Percentiles rank a stretch among this genome's conserved stretches.
Evolutionary conservation across 1,140 invertebrate genomes (phyloP).

Genomic region (Neodiprion virginianus): DNA sequence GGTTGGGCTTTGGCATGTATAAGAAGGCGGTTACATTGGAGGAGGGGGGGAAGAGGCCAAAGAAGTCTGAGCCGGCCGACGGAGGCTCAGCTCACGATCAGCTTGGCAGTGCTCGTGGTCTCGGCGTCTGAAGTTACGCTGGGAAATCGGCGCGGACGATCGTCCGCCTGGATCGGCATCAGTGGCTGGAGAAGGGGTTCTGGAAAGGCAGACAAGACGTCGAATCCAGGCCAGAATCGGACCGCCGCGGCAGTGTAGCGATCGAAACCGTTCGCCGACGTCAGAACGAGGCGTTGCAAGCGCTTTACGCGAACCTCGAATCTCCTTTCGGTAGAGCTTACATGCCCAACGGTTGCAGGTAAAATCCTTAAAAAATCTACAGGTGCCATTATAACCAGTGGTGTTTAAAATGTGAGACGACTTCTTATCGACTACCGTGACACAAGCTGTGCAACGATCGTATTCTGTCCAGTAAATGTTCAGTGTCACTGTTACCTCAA

Average conservation of each 20-base stretch:
- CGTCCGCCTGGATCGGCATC: slow-evolving; percentile 17
- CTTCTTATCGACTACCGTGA: no score
- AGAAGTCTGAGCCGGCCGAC: slow-evolving; percentile 12
- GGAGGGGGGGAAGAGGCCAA: neutral
- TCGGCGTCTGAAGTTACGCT: slow-evolving; percentile 9
- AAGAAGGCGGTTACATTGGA: neutral
- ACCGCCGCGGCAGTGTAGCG: slow-evolving; percentile 23
- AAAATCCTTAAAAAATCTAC: no score
- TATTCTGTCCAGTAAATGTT: no score
- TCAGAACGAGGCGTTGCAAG: neutral
- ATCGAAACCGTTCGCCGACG: slow-evolving; percentile 29
- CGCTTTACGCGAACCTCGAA: no score
- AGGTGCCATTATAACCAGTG: no score
- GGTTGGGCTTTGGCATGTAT: neutral
- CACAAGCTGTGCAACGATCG: no score
- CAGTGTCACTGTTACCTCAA: no score
- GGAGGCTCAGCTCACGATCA: neutral
- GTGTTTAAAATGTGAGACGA: no score
- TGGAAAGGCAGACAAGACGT: slow-evolving; percentile 35
- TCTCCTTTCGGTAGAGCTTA: no score
- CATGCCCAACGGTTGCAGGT: no score
- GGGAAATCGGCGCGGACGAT: slow-evolving; percentile 13
- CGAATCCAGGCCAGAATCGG: slow-evolving; percentile 52
- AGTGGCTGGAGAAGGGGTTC: slow-evolving; percentile 10
- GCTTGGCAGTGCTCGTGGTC: slow-evolving; percentile 24